These are phyloP conservation scores for Oreohelix idahoensis DNA, from an alignment of 1,140 invertebrate genomes.

Conservation along the genomic window DNA sequence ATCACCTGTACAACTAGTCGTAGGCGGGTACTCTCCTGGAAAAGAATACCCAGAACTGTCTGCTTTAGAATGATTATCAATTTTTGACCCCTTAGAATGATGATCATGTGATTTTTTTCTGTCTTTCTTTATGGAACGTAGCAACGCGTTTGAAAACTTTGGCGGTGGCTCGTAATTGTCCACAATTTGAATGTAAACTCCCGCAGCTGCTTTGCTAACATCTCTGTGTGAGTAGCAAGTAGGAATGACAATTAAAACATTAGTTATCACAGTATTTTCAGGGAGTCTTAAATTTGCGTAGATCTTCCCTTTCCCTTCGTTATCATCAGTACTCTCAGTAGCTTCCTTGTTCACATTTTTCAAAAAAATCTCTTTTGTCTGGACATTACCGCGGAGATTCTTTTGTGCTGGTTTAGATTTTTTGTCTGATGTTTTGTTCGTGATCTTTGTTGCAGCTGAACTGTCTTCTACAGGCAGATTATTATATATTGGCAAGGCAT, in stretches of 20 bases:
- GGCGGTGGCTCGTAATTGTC: conserved; percentile 31
- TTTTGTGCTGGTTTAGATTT: background rate
- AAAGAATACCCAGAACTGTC: background rate
- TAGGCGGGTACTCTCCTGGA: background rate
- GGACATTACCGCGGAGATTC: background rate
- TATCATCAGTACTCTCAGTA: background rate
- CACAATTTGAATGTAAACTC: conserved; percentile 8
- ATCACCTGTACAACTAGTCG: background rate
- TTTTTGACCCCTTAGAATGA: background rate
- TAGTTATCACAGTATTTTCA: background rate
- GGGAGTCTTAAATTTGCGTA: background rate
- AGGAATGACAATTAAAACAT: conserved; percentile 20
- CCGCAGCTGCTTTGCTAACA: conserved; percentile 17
- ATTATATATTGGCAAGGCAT: background rate
- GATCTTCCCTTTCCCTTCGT: background rate
- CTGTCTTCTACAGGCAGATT: background rate
- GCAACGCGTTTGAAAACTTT: conserved; percentile 11
- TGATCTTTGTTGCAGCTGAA: background rate
- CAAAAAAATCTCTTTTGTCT: background rate
- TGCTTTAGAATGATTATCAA: background rate
- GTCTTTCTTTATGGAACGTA: conserved; percentile 7
- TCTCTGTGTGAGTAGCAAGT: conserved; percentile 16
- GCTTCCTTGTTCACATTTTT: background rate
- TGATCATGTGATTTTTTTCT: background rate
- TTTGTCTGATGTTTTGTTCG: background rate